Conservation (phyloP, 2,113 vertebrate genomes). For the Perognathus longimembris region DNA sequence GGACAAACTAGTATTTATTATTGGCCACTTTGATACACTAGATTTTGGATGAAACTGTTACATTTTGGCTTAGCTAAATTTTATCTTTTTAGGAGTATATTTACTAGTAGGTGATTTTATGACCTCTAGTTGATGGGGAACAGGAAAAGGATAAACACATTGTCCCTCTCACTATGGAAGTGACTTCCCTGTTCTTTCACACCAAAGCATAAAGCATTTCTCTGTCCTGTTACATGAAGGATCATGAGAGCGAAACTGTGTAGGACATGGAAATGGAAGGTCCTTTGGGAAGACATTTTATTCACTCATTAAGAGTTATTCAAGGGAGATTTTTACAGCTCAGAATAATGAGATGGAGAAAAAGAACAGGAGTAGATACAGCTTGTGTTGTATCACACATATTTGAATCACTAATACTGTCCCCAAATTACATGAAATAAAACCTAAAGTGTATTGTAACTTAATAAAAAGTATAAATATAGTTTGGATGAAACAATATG, state of each 20-base stretch:
- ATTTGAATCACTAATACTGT: constrained; percentile 24
- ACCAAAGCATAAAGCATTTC: neutral
- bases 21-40: neutral
- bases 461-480: constrained; percentile 44
- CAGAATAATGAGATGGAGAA: constrained; percentile 14
- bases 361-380: constrained; percentile 16
- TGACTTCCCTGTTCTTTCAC: neutral
- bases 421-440: constrained; percentile 4
- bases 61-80: neutral
- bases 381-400: constrained; percentile 6
- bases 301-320: constrained; percentile 40
- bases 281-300: constrained; percentile 32
- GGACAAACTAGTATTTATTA: neutral
- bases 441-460: constrained; percentile 29
- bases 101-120: neutral
- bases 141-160: neutral
- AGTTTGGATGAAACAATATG: constrained; percentile 18
- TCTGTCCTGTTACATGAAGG: neutral
- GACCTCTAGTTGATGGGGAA: neutral
- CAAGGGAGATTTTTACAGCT: constrained; percentile 35
- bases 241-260: neutral
- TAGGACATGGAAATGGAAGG: constrained; percentile 18
- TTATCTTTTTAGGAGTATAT: constrained; percentile 18
- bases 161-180: neutral
- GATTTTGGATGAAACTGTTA: neutral